Percentiles rank a stretch among this genome's conserved stretches.
phyloP scores from a whole-genome alignment of 2,888 invertebrate genomes.

The Apodemia duryi region DNA sequence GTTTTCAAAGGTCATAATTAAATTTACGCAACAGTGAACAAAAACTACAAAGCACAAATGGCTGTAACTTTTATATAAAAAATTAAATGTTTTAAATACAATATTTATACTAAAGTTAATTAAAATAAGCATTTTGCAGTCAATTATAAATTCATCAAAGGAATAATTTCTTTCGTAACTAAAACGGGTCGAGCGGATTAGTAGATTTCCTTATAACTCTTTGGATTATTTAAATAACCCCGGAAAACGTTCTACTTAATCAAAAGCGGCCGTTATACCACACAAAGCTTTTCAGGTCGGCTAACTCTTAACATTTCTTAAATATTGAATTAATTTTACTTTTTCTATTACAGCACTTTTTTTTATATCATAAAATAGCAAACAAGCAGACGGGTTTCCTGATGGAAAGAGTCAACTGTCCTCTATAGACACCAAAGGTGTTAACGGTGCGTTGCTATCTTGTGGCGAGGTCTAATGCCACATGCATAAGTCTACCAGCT shows the following conservation, averaged over 20 bases:
- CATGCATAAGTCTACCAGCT: too few relatives aligned
- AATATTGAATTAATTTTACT: slow-evolving; percentile 10
- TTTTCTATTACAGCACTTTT: background rate
- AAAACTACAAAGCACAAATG: background rate
- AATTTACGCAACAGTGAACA: background rate
- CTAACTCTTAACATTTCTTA: slow-evolving; percentile 25
- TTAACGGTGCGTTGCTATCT: too few relatives aligned
- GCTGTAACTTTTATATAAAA: too few relatives aligned
- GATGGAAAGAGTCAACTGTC: too few relatives aligned
- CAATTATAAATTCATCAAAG: slow-evolving; percentile 34
- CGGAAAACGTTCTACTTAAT: slow-evolving; percentile 24
- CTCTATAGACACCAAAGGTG: too few relatives aligned
- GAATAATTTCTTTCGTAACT: slow-evolving; percentile 30
- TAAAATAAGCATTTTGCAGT: slow-evolving; percentile 25
- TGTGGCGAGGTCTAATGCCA: too few relatives aligned
- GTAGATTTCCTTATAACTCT: slow-evolving; percentile 28
- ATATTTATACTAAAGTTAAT: slow-evolving; percentile 1
- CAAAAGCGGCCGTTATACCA: slow-evolving; percentile 9
- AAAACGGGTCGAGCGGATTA: slow-evolving; percentile 22
- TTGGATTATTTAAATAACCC: slow-evolving; percentile 29
- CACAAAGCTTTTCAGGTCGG: slow-evolving; percentile 27
- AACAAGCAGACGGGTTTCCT: too few relatives aligned
- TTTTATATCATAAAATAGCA: too few relatives aligned
- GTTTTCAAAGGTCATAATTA: background rate
- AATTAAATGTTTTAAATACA: background rate